Percentiles rank a stretch among this genome's conserved stretches.
Evolutionary conservation across 2,113 vertebrate genomes (phyloP).

Genomic region (Tragelaphus imberbis): DNA sequence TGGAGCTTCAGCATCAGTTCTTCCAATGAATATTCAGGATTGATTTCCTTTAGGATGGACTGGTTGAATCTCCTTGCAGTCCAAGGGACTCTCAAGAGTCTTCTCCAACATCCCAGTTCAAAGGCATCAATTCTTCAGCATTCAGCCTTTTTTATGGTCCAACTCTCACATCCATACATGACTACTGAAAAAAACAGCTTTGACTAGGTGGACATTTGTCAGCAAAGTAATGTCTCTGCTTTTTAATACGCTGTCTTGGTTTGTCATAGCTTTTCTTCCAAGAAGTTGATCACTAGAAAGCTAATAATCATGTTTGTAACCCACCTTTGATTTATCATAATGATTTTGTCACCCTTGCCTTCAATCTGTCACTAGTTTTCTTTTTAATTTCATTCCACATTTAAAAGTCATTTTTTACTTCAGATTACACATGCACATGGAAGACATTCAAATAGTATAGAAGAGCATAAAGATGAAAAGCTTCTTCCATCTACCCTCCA

Average conservation of each 20-base stretch:
- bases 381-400: not conserved
- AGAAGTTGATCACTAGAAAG: not conserved
- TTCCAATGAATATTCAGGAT: not conserved
- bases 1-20: not conserved
- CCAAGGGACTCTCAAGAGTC: not conserved
- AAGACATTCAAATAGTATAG: not conserved
- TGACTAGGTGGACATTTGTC: not conserved
- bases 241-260: not conserved
- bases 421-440: not conserved
- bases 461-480: not conserved
- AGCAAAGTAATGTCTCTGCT: not conserved
- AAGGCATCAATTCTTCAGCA: not conserved
- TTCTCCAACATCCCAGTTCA: not conserved
- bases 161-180: not conserved
- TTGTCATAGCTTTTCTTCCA: not conserved
- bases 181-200: not conserved
- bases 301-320: not conserved
- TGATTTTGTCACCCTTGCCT: not conserved
- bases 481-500: not conserved
- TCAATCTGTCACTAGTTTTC: not conserved
- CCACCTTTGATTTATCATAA: not conserved
- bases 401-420: conserved; percentile 12
- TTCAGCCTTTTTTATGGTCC: not conserved
- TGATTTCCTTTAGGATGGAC: not conserved
- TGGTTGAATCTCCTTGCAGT: not conserved